Evolutionary conservation across 2,797 vertebrate genomes (phyloP).

Genomic region (Coranthus polyacanthus): DNA sequence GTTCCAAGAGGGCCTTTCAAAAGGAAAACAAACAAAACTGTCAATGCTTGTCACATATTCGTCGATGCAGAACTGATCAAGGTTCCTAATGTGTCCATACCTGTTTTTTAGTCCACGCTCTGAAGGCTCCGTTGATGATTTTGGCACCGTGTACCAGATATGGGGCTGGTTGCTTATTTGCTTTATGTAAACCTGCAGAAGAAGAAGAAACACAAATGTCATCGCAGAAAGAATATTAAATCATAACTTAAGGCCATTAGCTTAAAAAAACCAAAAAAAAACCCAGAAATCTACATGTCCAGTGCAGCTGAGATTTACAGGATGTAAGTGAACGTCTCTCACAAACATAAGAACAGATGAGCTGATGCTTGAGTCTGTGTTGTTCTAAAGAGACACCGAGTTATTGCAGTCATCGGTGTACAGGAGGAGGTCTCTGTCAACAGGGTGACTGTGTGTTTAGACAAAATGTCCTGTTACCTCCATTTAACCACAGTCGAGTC

Average conservation of each 20-base stretch:
- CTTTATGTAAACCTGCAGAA: conserved; percentile 93
- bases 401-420: neutral
- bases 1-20: conserved; percentile 93
- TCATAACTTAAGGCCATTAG: neutral
- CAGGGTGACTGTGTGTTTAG: conserved; percentile 17
- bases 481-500: conserved; percentile 6
- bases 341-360: conserved; percentile 15
- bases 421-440: conserved; percentile 16
- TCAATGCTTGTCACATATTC: neutral
- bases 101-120: conserved; percentile 99
- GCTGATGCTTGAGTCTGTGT: neutral
- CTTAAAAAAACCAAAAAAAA: neutral
- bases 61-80: too few species aligned
- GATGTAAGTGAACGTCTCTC: neutral
- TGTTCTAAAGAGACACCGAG: conserved; percentile 4
- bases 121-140: conserved; percentile 98
- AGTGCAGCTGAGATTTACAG: conserved; percentile 1
- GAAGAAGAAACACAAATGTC: conserved; percentile 30
- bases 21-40: conserved; percentile 2
- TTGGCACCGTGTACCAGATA: conserved; percentile 98
- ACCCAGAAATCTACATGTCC: neutral
- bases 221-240: neutral
- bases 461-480: conserved; percentile 16
- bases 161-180: conserved; percentile 93
- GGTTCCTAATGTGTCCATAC: conserved; percentile 69